Evolutionary conservation across 2,113 vertebrate species (phyloP).

Genomic region (Podarcis muralis): DNA sequence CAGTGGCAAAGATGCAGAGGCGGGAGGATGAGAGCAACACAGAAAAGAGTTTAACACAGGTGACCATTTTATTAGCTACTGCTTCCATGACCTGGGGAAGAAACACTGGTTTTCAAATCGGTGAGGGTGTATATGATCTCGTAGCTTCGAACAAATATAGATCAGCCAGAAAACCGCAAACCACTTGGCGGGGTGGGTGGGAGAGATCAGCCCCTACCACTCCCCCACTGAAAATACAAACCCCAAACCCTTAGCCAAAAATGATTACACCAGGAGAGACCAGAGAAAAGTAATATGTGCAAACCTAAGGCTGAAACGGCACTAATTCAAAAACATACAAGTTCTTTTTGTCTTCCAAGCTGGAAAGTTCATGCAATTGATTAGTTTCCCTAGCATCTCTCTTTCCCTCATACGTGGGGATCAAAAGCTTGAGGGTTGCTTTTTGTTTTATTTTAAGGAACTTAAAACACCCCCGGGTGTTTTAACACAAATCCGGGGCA

Average conservation of each 20-base stretch:
- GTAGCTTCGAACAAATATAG: neutral
- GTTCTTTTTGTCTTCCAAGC: neutral
- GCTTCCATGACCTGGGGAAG: neutral
- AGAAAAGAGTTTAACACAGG: neutral
- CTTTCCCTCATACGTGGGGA: neutral
- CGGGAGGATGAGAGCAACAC: neutral
- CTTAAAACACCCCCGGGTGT: neutral
- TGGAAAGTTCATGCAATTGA: neutral
- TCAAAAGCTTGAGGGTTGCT: neutral
- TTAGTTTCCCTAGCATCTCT: neutral
- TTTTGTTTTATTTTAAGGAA: too few species aligned
- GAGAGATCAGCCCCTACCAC: neutral
- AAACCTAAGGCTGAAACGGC: neutral
- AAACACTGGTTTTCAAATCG: too few species aligned
- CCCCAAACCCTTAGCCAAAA: neutral
- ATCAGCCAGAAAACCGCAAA: neutral
- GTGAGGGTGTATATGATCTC: too few species aligned
- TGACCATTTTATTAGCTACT: neutral
- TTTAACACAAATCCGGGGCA: too few species aligned
- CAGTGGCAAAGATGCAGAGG: neutral
- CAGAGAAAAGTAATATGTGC: neutral
- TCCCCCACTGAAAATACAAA: too few species aligned
- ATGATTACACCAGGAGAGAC: neutral
- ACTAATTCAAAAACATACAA: neutral
- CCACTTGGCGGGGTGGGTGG: too few species aligned